These are phyloP conservation scores for Heterodera filipjevi DNA, from an alignment of 2,888 invertebrate genomes.

Conservation along the genomic window DNA sequence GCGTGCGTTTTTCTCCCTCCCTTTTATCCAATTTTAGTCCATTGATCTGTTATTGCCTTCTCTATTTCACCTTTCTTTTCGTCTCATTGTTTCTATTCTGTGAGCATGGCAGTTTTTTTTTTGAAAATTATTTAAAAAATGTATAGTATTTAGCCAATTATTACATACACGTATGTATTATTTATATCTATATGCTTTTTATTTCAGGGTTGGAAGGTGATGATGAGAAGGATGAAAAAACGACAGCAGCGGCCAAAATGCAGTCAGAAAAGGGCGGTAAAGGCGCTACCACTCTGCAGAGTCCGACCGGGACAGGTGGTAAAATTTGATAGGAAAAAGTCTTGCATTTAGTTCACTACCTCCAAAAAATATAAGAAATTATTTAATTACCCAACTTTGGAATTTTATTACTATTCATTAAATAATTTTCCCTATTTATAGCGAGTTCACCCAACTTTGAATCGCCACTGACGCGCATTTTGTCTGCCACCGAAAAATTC, in stretches of 20 bases:
- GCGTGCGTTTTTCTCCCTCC: too few species aligned
- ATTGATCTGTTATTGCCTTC: too few species aligned
- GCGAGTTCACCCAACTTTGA: conserved; percentile 6
- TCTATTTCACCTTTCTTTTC: too few species aligned
- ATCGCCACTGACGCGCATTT: conserved; percentile 19
- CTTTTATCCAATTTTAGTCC: too few species aligned
- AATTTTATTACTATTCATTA: too few species aligned
- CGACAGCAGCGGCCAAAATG: not conserved
- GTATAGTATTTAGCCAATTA: not conserved
- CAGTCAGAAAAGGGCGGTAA: not conserved
- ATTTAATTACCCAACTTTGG: too few species aligned
- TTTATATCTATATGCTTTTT: too few species aligned
- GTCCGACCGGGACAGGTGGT: not conserved
- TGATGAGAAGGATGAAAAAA: not conserved
- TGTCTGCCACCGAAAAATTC: conserved; percentile 16
- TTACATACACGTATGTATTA: too few species aligned
- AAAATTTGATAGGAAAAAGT: not conserved
- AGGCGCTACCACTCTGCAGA: not conserved
- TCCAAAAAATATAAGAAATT: too few species aligned
- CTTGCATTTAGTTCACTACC: too few species aligned
- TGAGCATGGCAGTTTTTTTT: too few species aligned
- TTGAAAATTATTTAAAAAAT: not conserved
- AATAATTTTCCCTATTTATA: not conserved
- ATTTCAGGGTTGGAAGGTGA: conserved; percentile 12
- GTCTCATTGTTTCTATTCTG: too few species aligned